Evolutionary conservation across 1,140 invertebrate genomes (phyloP), one percentile per base, ranked within the genome.

Genomic region (Drusus annulatus): DNA sequence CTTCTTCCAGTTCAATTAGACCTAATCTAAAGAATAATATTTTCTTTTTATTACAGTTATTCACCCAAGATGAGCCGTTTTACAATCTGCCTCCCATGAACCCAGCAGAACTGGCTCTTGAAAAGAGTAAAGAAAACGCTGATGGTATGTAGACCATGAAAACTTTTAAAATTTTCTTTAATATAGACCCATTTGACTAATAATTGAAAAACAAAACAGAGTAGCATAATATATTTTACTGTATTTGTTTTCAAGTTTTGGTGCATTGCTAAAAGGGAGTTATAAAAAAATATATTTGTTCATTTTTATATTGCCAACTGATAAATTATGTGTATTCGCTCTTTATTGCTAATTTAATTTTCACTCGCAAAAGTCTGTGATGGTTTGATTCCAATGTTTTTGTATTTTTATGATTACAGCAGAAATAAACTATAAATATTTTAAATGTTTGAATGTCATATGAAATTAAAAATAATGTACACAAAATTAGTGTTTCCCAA

Each of bases 11-110:
- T 28, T 28, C 2, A 28, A 28, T 45, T 7, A 45, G 15, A 23
- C 17, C 60, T 63, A 8, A 23, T 16, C 19, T 15, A 16, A 62
- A 23, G 15, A 23, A 6, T 25, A 15, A 23, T 5, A 0, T 63
- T 63, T 23, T 63, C 5, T 82, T 78, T 81, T 68, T 60, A 69
- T 89, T 88, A 80, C 86, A 90, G 88, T 76, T 90, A 79, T 90
- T 89, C 83, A 87, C 87, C 28, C 86, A 88, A 10, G 89, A 90
- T 31, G 88, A 90, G 86, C 88, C 89, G 25, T 89, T 90, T 84
- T 90, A 89, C 86, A 87, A 87, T 16, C 84, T 89, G 15, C 84
- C 87, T 16, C 84, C 86, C 31, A 88, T 86, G 83, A 89, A 88
- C 83, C 80, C 85, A 28, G 87, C 85, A 31, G 88, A 89, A 17